Percentiles rank a stretch among this genome's conserved stretches.
Evolutionary conservation across 2,888 invertebrate genomes (phyloP).

Genomic region (Dugesia japonica): DNA sequence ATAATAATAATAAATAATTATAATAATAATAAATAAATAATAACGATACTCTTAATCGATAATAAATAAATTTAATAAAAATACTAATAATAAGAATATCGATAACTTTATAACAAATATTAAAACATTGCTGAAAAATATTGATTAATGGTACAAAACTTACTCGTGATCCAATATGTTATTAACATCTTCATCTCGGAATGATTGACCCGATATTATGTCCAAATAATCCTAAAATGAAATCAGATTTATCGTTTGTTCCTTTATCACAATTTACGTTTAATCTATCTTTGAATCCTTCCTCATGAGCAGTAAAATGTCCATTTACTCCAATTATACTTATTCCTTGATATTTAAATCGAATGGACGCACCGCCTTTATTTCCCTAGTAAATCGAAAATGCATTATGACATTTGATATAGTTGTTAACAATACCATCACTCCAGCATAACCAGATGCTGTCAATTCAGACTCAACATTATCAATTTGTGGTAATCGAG

Average conservation of each 20-base stretch:
- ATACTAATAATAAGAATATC: too few relatives aligned
- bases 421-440: background rate
- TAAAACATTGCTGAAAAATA: too few relatives aligned
- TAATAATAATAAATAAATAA: too few relatives aligned
- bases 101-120: too few relatives aligned
- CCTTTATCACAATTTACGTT: conserved; percentile 45
- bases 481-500: background rate
- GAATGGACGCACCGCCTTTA: conserved; percentile 76
- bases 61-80: too few relatives aligned
- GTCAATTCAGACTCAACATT: conserved; percentile 26
- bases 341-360: conserved; percentile 71
- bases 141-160: too few relatives aligned
- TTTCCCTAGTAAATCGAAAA: conserved; percentile 64
- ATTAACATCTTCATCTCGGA: conserved; percentile 59
- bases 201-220: conserved; percentile 67
- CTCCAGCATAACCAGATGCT: conserved; percentile 28
- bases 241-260: background rate
- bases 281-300: conserved; percentile 65
- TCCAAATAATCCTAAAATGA: conserved; percentile 60
- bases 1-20: too few relatives aligned
- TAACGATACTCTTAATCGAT: too few relatives aligned
- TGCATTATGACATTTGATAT: background rate
- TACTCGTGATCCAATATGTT: conserved; percentile 80
- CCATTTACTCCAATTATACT: conserved; percentile 73
- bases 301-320: conserved; percentile 75